A percentile compares a stretch with the other conserved stretches of the same genome.
Evolutionary conservation across 2,797 vertebrate species (phyloP).

Genomic region (Betta splendens): DNA sequence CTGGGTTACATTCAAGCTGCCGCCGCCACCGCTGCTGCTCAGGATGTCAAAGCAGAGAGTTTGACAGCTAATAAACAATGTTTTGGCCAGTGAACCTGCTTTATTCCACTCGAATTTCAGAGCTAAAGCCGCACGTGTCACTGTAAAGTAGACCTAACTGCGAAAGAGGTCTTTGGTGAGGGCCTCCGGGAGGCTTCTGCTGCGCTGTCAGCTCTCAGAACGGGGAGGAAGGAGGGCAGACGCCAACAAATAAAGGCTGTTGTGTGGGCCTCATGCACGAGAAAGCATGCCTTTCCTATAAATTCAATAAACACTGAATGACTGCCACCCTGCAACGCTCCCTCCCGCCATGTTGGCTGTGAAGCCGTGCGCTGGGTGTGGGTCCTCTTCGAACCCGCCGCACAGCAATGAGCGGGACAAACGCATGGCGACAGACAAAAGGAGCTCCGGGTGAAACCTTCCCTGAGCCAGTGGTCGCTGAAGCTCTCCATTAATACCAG

Average conservation of each 20-base stretch:
- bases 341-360: slow-evolving; percentile 19
- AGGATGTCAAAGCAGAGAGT: slow-evolving; percentile 19
- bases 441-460: slow-evolving; percentile 12
- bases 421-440: slow-evolving; percentile 33
- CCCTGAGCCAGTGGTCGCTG: neutral
- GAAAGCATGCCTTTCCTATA: slow-evolving; percentile 61
- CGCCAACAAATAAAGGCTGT: slow-evolving; percentile 55
- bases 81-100: slow-evolving; percentile 37
- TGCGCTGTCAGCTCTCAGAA: slow-evolving; percentile 53
- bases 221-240: slow-evolving; percentile 24
- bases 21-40: slow-evolving; percentile 11
- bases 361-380: slow-evolving; percentile 28
- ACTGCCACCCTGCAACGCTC: slow-evolving; percentile 51
- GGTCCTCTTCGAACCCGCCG: slow-evolving; percentile 21
- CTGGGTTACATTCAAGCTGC: slow-evolving; percentile 44
- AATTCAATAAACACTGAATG: slow-evolving; percentile 53
- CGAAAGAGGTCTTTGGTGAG: slow-evolving; percentile 52
- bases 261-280: slow-evolving; percentile 57
- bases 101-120: slow-evolving; percentile 22
- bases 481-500: no score
- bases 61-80: neutral
- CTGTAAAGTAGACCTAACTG: slow-evolving; percentile 27
- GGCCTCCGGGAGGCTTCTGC: slow-evolving; percentile 49
- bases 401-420: no score
- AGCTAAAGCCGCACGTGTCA: slow-evolving; percentile 24